A percentile compares a stretch with the other conserved stretches of the same genome.
phyloP scores from a whole-genome alignment of 2,888 invertebrate species.

The Horisme vitalbata region DNA sequence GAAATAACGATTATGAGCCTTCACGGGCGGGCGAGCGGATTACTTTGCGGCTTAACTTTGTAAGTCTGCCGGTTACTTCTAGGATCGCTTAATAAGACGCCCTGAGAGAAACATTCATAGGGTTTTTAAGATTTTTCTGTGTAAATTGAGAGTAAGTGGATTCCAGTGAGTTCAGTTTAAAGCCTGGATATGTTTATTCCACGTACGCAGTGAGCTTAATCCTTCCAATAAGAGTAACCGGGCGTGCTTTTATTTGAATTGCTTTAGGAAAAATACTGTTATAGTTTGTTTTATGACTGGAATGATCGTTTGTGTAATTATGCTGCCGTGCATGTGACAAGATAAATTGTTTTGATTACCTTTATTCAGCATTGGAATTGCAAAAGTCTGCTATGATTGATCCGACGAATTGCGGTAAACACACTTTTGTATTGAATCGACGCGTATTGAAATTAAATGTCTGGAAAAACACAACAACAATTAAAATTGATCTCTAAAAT shows the following conservation, averaged over 20 bases:
- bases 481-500: no score
- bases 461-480: no score
- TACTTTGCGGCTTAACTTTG: constrained; percentile 74
- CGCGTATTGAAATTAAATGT: no score
- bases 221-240: constrained; percentile 70
- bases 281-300: constrained; percentile 49
- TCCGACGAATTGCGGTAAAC: no score
- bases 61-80: constrained; percentile 75
- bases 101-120: constrained; percentile 58
- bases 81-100: constrained; percentile 69
- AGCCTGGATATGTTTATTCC: constrained; percentile 40
- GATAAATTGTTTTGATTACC: constrained; percentile 42
- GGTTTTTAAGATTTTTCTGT: constrained; percentile 63
- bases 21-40: constrained; percentile 61
- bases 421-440: no score
- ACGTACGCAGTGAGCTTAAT: constrained; percentile 60
- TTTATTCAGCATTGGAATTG: constrained; percentile 36
- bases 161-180: constrained; percentile 13
- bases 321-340: no score
- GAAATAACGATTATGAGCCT: constrained; percentile 77
- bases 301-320: constrained; percentile 46
- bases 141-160: constrained; percentile 29
- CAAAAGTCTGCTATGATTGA: constrained; percentile 7
- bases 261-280: constrained; percentile 63
- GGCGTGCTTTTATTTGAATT: constrained; percentile 69